Percentiles rank a stretch among this genome's conserved stretches.
phyloP scores from a whole-genome alignment of 1,140 invertebrate species.

The Meloidogyne exigua region DNA sequence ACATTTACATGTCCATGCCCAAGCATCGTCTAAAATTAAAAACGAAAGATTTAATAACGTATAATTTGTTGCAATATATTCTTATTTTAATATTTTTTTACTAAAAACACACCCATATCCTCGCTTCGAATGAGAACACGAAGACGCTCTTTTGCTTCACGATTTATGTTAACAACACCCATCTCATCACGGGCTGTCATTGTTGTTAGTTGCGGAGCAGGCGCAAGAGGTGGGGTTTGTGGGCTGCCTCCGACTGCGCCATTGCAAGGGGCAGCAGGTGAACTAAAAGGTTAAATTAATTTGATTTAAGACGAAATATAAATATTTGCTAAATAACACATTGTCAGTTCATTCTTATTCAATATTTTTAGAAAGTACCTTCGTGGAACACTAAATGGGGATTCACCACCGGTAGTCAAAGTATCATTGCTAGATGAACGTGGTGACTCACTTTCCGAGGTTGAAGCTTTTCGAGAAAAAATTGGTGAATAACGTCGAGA shows the following conservation, averaged over 20 bases:
- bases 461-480: constrained; percentile 17
- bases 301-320: too few species aligned
- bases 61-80: too few species aligned
- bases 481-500: constrained; percentile 54
- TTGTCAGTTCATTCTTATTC: too few species aligned
- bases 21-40: constrained; percentile 44
- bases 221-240: neutral
- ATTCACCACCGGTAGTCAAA: constrained; percentile 29
- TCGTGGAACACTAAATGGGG: constrained; percentile 49
- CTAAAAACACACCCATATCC: constrained; percentile 43
- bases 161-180: neutral
- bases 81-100: too few species aligned
- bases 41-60: too few species aligned
- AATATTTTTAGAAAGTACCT: constrained; percentile 15
- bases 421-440: constrained; percentile 3
- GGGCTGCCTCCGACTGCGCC: constrained; percentile 3
- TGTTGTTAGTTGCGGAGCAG: neutral
- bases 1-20: constrained; percentile 63
- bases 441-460: neutral
- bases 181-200: neutral
- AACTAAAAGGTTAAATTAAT: constrained; percentile 37
- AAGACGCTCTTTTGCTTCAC: constrained; percentile 53
- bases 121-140: constrained; percentile 51
- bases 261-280: constrained; percentile 48
- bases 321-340: too few species aligned